These are phyloP conservation scores for Euthynnus affinis DNA, from an alignment of 2,797 vertebrate genomes.

Conservation along the genomic window DNA sequence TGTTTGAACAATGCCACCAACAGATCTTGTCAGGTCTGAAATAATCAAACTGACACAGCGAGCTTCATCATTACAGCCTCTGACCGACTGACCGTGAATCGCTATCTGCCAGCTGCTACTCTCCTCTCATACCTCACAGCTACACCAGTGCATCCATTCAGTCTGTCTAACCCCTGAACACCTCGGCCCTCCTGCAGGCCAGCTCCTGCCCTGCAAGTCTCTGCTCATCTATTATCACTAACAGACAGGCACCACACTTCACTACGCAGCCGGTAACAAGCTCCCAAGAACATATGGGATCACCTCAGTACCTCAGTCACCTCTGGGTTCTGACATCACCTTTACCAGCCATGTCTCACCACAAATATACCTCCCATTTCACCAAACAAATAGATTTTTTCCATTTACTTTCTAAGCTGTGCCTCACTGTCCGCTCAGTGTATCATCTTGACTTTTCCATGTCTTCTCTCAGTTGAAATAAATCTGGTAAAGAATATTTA, in stretches of 20 bases:
- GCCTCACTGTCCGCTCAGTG: constrained; percentile 3
- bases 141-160: constrained; percentile 26
- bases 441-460: not conserved
- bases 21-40: constrained; percentile 44
- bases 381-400: constrained; percentile 25
- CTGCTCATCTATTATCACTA: constrained; percentile 71
- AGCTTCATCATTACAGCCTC: constrained; percentile 58
- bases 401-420: constrained; percentile 3
- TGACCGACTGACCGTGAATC: constrained; percentile 51
- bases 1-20: constrained; percentile 42
- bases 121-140: constrained; percentile 42
- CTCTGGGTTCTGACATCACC: constrained; percentile 30
- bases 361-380: constrained; percentile 19
- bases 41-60: constrained; percentile 53
- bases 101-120: constrained; percentile 69
- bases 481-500: too few relatives aligned
- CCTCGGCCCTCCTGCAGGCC: constrained; percentile 33
- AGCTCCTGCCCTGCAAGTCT: constrained; percentile 46
- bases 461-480: not conserved
- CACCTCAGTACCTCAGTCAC: constrained; percentile 29
- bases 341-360: constrained; percentile 17
- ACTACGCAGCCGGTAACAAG: constrained; percentile 62
- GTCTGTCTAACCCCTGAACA: constrained; percentile 48
- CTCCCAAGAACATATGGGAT: constrained; percentile 61
- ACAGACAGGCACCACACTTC: constrained; percentile 66